Evolutionary conservation across 2,888 invertebrate species (phyloP), one percentile per base, ranked within the genome.

Genomic region (Ectemnius continuus): DNA sequence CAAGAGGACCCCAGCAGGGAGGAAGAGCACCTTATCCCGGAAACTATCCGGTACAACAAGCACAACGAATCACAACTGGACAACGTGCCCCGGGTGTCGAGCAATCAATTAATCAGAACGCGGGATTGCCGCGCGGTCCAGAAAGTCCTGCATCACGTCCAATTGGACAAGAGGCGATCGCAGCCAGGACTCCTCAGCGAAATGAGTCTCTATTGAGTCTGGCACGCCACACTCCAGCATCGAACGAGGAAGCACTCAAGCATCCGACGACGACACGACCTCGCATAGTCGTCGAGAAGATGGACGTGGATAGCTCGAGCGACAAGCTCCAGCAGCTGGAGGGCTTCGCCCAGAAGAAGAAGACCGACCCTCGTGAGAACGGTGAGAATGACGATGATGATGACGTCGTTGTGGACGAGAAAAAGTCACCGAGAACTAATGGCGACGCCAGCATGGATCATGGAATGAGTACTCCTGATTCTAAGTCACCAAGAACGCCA

Each of bases 351-450:
- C 57, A 66, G 45, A 71, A 67, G 45, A 78, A 70, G 61, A 83
- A 64, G 6, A 5, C 61, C 0, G 81, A 79, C 2, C 2, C 62
- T 4, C 69, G 78, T 0, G 76, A 82, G 4, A 73, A 65, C n/a
- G 71, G 67, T 20, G 82, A 76, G 20, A 80, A 85, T 11, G 84
- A 85, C 23, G 85, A 86, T 36, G 87, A 88, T 67, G 85, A 88
- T 13, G 87, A 88, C 45, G 88, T 86, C 1, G 83, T 86, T 14
- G 82, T 86, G 76, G 85, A 85, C 62, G 61, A 47, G 0, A 81
- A 87, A 20, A 80, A 80, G n/a, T 76, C 74, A 6, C 71, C 75
- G 5, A 65, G 70, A 0, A 18, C 64, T 3, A 73, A 70, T 13
- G 71, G 60, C 2, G 14, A 61, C 14, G 59, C 46, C 2, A 47